Conservation (phyloP, 2,113 vertebrate genomes). For the Sylvia atricapilla region DNA sequence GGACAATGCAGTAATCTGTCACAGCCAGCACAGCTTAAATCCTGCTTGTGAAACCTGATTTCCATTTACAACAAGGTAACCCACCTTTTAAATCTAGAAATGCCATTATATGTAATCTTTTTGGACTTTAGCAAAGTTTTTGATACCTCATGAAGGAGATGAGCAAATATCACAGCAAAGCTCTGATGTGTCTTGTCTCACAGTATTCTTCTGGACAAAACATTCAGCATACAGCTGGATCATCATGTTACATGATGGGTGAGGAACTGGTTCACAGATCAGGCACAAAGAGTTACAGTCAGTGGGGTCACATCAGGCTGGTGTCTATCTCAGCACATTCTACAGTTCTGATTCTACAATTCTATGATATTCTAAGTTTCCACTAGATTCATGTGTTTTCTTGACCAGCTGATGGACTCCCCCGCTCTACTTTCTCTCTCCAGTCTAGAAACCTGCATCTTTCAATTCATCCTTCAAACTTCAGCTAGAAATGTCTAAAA, state of each 20-base stretch:
- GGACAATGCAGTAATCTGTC: neutral
- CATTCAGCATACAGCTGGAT: neutral
- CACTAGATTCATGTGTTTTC: neutral
- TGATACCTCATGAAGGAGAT: neutral
- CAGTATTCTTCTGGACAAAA: neutral
- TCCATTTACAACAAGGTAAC: fast-evolving
- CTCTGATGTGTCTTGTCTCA: neutral
- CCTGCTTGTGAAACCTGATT: neutral
- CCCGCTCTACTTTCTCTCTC: neutral
- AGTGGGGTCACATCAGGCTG: neutral
- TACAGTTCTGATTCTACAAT: neutral
- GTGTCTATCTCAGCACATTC: neutral
- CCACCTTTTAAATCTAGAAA: neutral
- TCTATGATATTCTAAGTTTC: neutral
- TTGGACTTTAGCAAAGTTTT: neutral
- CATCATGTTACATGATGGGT: neutral
- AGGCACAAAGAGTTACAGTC: neutral
- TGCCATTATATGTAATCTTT: neutral
- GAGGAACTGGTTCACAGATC: neutral
- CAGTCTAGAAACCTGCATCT: neutral
- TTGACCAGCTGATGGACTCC: neutral
- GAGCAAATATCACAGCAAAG: neutral
- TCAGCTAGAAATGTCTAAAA: neutral
- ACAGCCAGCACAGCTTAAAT: neutral
- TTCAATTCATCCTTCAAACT: neutral